phyloP scores from a whole-genome alignment of 2,888 invertebrate species.

The Acanthosepion esculentum region DNA sequence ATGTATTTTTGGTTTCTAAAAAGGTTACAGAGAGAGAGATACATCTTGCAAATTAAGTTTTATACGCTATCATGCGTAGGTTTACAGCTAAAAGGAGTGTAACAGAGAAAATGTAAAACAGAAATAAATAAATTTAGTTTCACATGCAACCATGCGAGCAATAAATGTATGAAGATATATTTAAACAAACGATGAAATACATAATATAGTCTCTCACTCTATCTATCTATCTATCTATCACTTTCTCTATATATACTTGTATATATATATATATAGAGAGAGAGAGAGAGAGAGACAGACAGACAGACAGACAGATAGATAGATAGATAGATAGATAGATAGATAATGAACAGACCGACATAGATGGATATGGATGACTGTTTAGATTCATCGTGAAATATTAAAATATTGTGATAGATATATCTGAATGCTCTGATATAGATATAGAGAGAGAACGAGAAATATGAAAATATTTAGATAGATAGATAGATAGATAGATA shows the following conservation, averaged over 20 bases:
- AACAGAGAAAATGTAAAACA: neutral
- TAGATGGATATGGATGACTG: too few relatives aligned
- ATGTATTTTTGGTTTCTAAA: neutral
- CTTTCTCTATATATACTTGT: neutral
- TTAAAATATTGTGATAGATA: too few relatives aligned
- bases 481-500: too few relatives aligned
- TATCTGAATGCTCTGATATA: too few relatives aligned
- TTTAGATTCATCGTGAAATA: too few relatives aligned
- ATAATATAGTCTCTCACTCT: neutral
- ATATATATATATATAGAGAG: neutral
- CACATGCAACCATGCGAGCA: neutral
- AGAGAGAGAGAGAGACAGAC: too few relatives aligned
- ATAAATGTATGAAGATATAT: neutral
- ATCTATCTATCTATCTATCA: neutral
- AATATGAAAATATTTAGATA: too few relatives aligned
- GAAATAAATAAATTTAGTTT: neutral
- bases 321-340: too few relatives aligned
- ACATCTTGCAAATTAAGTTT: neutral
- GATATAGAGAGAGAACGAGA: too few relatives aligned
- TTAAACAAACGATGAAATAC: neutral
- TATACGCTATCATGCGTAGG: neutral
- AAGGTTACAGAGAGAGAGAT: neutral
- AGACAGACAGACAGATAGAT: too few relatives aligned
- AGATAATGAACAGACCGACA: too few relatives aligned
- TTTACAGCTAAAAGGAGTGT: neutral